phyloP scores from a whole-genome alignment of 1,140 invertebrate species.

The Venturia canescens region DNA sequence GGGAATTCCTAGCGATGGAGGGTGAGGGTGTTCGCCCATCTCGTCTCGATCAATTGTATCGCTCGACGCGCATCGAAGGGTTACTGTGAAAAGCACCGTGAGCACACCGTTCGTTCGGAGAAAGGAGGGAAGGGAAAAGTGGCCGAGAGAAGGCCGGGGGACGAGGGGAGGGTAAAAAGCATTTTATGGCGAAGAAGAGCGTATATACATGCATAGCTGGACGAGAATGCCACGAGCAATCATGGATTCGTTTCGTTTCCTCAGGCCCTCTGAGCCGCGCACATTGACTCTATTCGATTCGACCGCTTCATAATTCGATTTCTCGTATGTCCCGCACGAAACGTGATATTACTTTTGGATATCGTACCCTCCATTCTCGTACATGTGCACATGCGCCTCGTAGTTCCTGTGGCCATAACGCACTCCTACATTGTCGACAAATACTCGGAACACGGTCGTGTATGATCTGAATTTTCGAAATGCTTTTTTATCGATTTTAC shows the following conservation, averaged over 20 bases:
- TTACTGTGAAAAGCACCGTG: neutral
- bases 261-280: neutral
- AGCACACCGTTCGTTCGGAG: neutral
- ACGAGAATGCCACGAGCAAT: constrained; percentile 28
- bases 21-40: constrained; percentile 8
- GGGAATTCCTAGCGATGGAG: neutral
- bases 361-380: neutral
- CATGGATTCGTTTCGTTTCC: constrained; percentile 28
- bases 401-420: too few relatives aligned
- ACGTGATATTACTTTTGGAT: constrained; percentile 35
- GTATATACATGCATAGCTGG: neutral
- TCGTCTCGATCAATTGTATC: constrained; percentile 36
- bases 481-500: too few relatives aligned
- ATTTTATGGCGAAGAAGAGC: constrained; percentile 28
- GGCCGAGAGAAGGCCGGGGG: neutral
- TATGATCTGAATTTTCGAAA: too few relatives aligned
- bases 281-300: constrained; percentile 22
- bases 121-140: neutral
- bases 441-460: too few relatives aligned
- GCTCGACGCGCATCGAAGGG: constrained; percentile 19
- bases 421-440: too few relatives aligned
- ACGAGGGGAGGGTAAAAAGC: neutral
- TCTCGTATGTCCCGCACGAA: constrained; percentile 34
- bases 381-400: neutral
- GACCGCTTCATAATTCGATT: constrained; percentile 45